These are phyloP conservation scores for Leuciscus waleckii DNA, from an alignment of 2,797 vertebrate species.

Conservation along the genomic window DNA sequence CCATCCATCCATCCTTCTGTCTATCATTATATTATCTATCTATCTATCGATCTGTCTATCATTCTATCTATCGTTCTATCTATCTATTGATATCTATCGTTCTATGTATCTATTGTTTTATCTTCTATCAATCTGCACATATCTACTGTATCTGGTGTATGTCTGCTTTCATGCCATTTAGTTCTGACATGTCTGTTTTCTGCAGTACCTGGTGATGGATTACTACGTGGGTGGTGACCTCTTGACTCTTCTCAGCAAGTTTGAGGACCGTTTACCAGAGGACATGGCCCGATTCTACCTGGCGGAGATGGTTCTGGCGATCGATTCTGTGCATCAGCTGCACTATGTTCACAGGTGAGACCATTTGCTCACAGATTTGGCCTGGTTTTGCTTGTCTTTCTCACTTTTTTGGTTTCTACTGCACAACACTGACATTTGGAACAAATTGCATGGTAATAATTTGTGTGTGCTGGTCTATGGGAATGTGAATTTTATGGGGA, in stretches of 20 bases:
- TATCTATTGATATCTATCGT: neutral
- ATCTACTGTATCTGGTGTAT: neutral
- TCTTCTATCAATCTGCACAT: neutral
- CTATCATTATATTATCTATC: neutral
- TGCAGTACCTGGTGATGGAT: slow-evolving; percentile 98
- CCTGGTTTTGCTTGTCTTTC: neutral
- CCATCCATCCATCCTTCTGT: neutral
- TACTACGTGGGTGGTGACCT: slow-evolving; percentile 99
- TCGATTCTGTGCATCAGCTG: slow-evolving; percentile 97
- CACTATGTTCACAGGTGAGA: slow-evolving; percentile 97
- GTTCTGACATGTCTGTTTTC: slow-evolving; percentile 12
- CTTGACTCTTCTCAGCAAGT: slow-evolving; percentile 97
- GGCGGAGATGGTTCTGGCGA: slow-evolving; percentile 98
- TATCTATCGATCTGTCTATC: neutral
- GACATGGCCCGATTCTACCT: slow-evolving; percentile 99
- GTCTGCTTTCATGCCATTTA: neutral
- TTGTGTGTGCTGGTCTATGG: slow-evolving; percentile 3
- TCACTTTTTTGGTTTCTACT: neutral
- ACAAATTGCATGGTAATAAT: neutral
- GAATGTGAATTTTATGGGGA: slow-evolving; percentile 25
- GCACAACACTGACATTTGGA: neutral
- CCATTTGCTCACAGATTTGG: neutral
- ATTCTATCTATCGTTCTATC: neutral
- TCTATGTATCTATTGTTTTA: neutral
- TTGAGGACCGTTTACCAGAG: slow-evolving; percentile 96